Evolutionary conservation across 2,113 vertebrate species (phyloP).

Genomic region (Heterochromis multidens): DNA sequence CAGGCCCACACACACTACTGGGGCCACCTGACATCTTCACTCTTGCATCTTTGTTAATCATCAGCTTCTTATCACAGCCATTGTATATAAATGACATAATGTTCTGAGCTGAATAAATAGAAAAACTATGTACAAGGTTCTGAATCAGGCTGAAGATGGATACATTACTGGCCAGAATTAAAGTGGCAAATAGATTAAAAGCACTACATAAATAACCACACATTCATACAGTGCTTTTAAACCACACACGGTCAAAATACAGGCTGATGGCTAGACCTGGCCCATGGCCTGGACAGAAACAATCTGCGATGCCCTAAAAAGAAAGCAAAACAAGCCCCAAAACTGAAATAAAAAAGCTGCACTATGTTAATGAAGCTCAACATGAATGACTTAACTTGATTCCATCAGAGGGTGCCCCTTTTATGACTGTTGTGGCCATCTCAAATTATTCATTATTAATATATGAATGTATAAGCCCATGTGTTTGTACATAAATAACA

Average conservation of each 20-base stretch:
- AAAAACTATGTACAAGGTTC: background rate
- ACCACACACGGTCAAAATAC: background rate
- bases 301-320: background rate
- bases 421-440: background rate
- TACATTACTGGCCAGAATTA: background rate
- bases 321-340: background rate
- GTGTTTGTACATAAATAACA: background rate
- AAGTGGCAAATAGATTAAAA: no score
- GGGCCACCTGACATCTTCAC: constrained; percentile 4
- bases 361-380: background rate
- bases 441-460: background rate
- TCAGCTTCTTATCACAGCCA: constrained; percentile 3
- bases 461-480: background rate
- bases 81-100: constrained; percentile 56
- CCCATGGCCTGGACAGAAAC: background rate
- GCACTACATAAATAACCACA: no score
- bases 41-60: background rate
- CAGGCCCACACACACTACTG: background rate
- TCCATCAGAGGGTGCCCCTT: background rate
- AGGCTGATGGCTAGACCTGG: background rate
- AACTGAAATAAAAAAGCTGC: background rate
- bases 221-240: background rate
- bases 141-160: background rate
- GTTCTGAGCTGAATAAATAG: background rate
- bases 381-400: background rate